Evolutionary conservation across 2,888 invertebrate species (phyloP).

Genomic region (Julus scandinavius): DNA sequence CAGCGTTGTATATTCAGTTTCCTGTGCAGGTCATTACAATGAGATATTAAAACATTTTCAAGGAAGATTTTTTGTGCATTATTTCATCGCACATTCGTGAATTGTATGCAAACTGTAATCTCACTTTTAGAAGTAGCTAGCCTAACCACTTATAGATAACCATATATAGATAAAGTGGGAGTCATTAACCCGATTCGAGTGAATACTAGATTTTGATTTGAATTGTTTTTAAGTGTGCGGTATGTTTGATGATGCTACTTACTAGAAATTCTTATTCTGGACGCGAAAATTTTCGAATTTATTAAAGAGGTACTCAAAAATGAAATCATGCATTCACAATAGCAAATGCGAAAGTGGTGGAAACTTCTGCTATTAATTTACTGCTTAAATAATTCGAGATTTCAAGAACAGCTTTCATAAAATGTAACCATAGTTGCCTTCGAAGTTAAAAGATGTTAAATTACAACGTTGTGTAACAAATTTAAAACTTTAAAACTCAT

Average conservation of each 20-base stretch:
- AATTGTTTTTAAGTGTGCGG: not conserved
- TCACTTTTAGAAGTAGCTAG: not conserved
- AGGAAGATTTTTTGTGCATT: not conserved
- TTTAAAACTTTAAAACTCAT: no score
- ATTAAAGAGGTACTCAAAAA: no score
- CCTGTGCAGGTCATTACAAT: not conserved
- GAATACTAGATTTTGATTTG: not conserved
- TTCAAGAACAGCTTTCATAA: no score
- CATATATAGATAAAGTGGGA: not conserved
- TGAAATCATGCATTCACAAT: no score
- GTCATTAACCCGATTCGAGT: not conserved
- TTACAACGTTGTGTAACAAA: no score
- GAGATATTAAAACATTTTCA: conserved; percentile 6
- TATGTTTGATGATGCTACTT: not conserved
- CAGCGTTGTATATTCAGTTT: not conserved
- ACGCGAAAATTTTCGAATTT: not conserved
- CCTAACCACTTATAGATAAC: conserved; percentile 1
- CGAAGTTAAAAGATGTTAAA: no score
- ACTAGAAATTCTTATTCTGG: not conserved
- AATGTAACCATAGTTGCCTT: no score
- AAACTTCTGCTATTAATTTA: no score
- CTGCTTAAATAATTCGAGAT: no score
- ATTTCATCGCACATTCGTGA: not conserved
- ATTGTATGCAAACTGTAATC: not conserved
- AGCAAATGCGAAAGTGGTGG: no score